phyloP scores from a whole-genome alignment of 1,140 invertebrate species.

The Globodera rostochiensis region DNA sequence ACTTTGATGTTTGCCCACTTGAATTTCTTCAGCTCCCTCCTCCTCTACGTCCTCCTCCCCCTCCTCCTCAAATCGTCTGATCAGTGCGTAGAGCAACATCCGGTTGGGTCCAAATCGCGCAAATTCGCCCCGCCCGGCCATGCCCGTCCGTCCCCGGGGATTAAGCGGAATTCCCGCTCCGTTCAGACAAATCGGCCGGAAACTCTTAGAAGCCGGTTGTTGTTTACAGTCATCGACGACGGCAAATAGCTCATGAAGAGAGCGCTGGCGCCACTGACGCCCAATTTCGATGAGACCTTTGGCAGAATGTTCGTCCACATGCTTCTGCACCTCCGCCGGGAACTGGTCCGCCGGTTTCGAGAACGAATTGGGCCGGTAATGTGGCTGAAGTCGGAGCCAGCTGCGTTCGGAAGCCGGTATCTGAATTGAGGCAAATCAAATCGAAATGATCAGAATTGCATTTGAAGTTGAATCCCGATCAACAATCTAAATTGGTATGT shows the following conservation, averaged over 20 bases:
- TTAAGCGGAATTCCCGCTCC: conserved; percentile 45
- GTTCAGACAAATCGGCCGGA: conserved; percentile 10
- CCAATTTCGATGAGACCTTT: conserved; percentile 36
- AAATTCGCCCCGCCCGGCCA: conserved; percentile 44
- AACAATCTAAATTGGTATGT: not conserved
- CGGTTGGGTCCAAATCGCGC: conserved; percentile 47
- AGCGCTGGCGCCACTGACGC: conserved; percentile 38
- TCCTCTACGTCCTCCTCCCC: not conserved
- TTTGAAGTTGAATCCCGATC: not conserved
- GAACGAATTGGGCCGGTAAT: conserved; percentile 38
- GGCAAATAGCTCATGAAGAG: conserved; percentile 34
- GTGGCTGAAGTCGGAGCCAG: conserved; percentile 30
- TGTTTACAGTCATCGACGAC: conserved; percentile 10
- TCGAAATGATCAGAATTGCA: not conserved
- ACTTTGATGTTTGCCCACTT: not conserved
- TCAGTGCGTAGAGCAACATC: conserved; percentile 43
- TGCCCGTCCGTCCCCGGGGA: conserved; percentile 43
- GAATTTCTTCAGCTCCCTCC: not conserved
- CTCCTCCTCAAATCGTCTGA: conserved; percentile 17
- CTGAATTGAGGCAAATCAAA: conserved; percentile 8
- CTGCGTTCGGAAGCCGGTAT: not conserved
- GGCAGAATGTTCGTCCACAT: conserved; percentile 35
- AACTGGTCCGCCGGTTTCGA: conserved; percentile 37
- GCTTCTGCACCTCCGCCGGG: conserved; percentile 37
- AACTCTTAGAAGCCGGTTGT: not conserved